Evolutionary conservation across 2,797 vertebrate species (phyloP), one percentile per base, ranked within the genome.

Genomic region (Borostomias antarcticus): DNA sequence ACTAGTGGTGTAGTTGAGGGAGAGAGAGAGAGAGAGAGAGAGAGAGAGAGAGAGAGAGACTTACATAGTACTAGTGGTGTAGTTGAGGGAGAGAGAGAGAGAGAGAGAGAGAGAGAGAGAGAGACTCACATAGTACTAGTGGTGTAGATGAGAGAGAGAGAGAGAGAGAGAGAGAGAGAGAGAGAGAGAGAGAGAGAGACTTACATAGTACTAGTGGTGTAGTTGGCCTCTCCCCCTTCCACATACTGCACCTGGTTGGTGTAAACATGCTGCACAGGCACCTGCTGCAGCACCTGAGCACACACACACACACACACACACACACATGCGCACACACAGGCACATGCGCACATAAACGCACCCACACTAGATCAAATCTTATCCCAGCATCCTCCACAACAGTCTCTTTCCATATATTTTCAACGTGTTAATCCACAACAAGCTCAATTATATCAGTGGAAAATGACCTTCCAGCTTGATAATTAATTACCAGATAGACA

Each of bases 191-290:
- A 40, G 58, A 5, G 43, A 29, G n/a, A 4, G 11, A 7, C 95
- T 95, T 80, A 98, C 96, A 98, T 97, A 82, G 95, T 95, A 68
- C 94, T 95, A 74, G 94, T 92, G 5, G 94, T 90, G 86, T 98
- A 98, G 89, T 85, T 95, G 78, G 88, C 75, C 10, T 97, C 96
- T 58, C 87, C 92, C 54, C 92, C 95, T 78, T 98, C 96, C 85
- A 97, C 96, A 77, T 97, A 98, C 82, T 98, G 96, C 80, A 97
- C 95, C 85, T 95, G 96, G 82, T 93, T 94, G 79, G 95, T 84
- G 76, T 96, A 97, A 48, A 96, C 95, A 62, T 98, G 96, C 68
- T 95, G 92, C 54, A 96, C 95, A 0, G 94, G 93, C 47, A 96
- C 95, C 85, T 95, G 89, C 76, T 95, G 93, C 47, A 97, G 88